Evolutionary conservation across 2,888 invertebrate genomes (phyloP).

Genomic region (Pollenia labialis): DNA sequence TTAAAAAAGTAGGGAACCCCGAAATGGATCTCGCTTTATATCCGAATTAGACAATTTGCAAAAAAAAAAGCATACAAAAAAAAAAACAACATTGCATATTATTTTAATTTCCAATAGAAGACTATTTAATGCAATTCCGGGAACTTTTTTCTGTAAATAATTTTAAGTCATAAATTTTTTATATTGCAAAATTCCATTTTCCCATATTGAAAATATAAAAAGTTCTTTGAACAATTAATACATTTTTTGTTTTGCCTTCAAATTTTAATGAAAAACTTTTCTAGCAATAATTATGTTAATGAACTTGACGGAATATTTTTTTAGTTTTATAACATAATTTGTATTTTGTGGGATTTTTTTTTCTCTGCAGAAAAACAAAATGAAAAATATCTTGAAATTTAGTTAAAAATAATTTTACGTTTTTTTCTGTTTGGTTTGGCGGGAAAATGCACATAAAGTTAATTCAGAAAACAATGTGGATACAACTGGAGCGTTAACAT

Average conservation of each 20-base stretch:
- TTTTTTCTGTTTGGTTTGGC: constrained; percentile 16
- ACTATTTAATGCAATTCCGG: neutral
- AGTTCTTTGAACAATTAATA: constrained; percentile 15
- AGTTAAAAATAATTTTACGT: constrained; percentile 6
- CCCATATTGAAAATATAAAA: constrained; percentile 12
- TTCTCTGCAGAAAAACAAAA: constrained; percentile 7
- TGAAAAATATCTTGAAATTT: neutral
- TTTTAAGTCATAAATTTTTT: constrained; percentile 1
- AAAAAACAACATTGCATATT: neutral
- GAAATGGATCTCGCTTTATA: no score
- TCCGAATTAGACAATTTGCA: no score
- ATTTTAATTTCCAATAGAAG: neutral
- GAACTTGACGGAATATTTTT: constrained; percentile 60
- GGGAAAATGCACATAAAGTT: constrained; percentile 30
- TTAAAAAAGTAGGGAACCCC: no score
- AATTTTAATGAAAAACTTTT: constrained; percentile 13
- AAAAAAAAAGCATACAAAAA: neutral
- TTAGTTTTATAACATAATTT: neutral
- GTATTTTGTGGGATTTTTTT: neutral
- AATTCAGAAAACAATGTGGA: constrained; percentile 32
- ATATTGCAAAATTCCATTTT: constrained; percentile 21
- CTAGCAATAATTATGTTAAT: constrained; percentile 60
- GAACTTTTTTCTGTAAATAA: neutral
- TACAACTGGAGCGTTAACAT: constrained; percentile 64
- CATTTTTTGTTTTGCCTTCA: constrained; percentile 20